Evolutionary conservation across 2,113 vertebrate genomes (phyloP).

Genomic region (Riparia riparia): DNA sequence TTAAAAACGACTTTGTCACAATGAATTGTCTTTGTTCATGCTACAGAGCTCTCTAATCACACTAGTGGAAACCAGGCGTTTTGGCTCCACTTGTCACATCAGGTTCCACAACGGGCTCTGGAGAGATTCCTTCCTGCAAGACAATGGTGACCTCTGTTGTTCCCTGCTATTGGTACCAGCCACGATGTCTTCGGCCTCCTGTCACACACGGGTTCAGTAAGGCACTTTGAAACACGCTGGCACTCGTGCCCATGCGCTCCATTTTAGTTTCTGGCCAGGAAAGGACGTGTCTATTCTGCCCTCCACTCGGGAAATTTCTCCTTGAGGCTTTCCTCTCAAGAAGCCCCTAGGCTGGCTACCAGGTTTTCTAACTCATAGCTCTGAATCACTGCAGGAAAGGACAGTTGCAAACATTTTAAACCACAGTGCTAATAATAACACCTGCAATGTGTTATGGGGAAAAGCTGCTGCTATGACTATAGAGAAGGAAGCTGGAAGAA

Average conservation of each 20-base stretch:
- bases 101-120: not conserved
- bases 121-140: not conserved
- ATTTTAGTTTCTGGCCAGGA: not conserved
- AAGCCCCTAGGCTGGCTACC: not conserved
- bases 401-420: not conserved
- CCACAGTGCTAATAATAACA: not conserved
- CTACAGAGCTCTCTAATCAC: not conserved
- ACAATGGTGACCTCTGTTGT: conserved; percentile 51
- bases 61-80: not conserved
- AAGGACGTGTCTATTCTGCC: not conserved
- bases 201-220: not conserved
- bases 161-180: not conserved
- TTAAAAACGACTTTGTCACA: not conserved
- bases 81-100: accelerated
- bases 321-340: not conserved
- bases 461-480: not conserved
- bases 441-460: not conserved
- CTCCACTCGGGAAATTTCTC: not conserved
- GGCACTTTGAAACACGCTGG: not conserved
- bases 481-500: not conserved
- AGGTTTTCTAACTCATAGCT: not conserved
- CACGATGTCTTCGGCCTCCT: not conserved
- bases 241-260: accelerated
- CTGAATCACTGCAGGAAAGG: not conserved
- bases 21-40: not conserved